Base-by-base conservation (phyloP, 1,140 invertebrate genomes). In the Zeugodacus cucurbitae region DNA sequence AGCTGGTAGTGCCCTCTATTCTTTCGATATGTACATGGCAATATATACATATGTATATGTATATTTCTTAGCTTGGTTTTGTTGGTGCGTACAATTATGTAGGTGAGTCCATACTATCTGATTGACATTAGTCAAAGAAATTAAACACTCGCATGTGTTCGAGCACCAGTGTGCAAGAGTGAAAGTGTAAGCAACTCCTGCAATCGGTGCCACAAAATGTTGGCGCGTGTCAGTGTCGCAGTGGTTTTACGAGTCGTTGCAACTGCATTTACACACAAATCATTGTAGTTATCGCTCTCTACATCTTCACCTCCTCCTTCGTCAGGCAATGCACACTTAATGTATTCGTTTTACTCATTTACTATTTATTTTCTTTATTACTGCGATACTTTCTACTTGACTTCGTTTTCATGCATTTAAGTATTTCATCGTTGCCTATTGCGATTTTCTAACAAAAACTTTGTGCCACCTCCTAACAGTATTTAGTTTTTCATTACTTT, bases 351-450 rank as follows among this genome's bases (percentile, higher is more conserved):
- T 74, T 37, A 17, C 20, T 41, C 67, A 34, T 10, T 6, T 74
- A 37, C 3, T 74, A 74, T 26, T 59, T 62, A 62, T 62, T 26
- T 62, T 62, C 59, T n/a, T 54, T 62, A 20, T 32, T 67, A n/a
- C n/a, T n/a, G n/a, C 29, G 3, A 32, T 74, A 34, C 11, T 48
- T 82, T 82, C 41, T 48, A 41, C 41, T 54, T 82, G 8, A 82
- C 41, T 82, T 82, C 74, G 48, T 82, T 82, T 82, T 82, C 41
- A 82, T 82, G 26, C 41, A 82, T 17, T 82, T 54, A 48, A 82
- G 41, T 48, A 82, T 48, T 54, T 48, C 26, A 48, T 26, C 22
- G 26, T 29, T 82, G 26, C 14, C 48, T 82, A 54, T 48, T n/a
- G 74, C 7, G 11, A 34, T 82, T 54, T 54, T 44, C 74, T 29